Percentiles rank a stretch among this genome's conserved stretches.
Evolutionary conservation across 2,113 vertebrate genomes (phyloP).

Genomic region (Erpornis zantholeuca): DNA sequence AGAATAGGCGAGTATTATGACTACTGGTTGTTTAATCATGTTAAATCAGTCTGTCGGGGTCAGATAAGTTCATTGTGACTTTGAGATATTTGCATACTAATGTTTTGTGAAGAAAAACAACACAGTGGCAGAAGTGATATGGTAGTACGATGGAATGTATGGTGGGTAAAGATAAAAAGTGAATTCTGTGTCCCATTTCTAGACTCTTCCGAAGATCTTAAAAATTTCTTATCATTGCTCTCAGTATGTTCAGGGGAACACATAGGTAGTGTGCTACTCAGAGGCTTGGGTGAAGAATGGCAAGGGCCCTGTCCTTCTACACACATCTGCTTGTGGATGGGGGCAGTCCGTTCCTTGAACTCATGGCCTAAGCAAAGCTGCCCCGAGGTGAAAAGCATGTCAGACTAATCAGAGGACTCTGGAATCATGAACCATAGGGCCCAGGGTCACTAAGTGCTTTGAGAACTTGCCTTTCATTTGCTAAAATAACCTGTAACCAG

Average conservation of each 20-base stretch:
- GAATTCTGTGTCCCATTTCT: background rate
- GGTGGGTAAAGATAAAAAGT: background rate
- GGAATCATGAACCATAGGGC: background rate
- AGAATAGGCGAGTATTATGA: background rate
- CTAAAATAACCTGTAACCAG: background rate
- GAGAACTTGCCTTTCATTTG: background rate
- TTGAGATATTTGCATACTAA: background rate
- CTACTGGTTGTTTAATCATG: background rate
- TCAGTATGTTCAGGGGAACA: background rate
- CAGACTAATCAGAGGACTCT: background rate
- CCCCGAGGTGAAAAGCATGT: rapidly evolving
- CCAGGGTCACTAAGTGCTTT: background rate
- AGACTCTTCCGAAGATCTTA: background rate
- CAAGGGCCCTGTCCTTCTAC: background rate
- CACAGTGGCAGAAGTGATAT: background rate
- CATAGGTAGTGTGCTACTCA: background rate
- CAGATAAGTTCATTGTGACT: background rate
- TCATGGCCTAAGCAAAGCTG: background rate
- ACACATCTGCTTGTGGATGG: rapidly evolving
- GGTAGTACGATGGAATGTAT: background rate
- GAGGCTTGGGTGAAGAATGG: background rate
- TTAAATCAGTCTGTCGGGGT: background rate
- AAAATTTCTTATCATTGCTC: background rate
- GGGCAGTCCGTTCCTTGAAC: background rate
- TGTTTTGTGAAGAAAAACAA: background rate